Conservation (phyloP, 2,113 vertebrate species). For the Pionites leucogaster region DNA sequence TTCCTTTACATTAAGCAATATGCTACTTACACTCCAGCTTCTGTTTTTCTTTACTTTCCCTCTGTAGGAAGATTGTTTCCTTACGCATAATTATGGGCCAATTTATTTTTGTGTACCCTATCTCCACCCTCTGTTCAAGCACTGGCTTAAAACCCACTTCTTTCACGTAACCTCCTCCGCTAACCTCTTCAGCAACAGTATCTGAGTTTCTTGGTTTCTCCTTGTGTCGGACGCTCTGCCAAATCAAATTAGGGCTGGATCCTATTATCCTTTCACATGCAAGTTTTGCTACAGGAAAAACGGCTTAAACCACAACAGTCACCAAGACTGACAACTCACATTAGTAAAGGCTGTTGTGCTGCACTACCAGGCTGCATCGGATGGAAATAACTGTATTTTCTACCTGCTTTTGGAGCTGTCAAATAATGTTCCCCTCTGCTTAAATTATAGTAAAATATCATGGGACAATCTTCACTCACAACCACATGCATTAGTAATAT, state of each 20-base stretch:
- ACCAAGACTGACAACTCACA: background rate
- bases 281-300: background rate
- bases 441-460: background rate
- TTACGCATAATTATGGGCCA: constrained; percentile 23
- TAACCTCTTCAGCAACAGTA: constrained; percentile 38
- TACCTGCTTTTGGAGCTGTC: background rate
- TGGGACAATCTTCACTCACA: background rate
- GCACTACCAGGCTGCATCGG: background rate
- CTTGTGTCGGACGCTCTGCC: background rate
- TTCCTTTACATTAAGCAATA: constrained; percentile 41
- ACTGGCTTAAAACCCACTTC: constrained; percentile 32
- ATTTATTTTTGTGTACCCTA: constrained; percentile 37
- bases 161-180: background rate
- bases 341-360: background rate
- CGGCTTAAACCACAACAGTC: background rate
- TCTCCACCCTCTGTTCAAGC: constrained; percentile 59
- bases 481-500: fast-evolving
- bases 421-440: background rate
- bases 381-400: background rate
- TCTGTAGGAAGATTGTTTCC: constrained; percentile 32
- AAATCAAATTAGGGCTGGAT: constrained; percentile 25
- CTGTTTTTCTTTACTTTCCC: constrained; percentile 38
- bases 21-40: background rate
- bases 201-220: constrained; percentile 6
- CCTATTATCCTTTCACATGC: background rate